phyloP scores from a whole-genome alignment of 2,888 invertebrate species.

The Coronaproctus castanopsis region DNA sequence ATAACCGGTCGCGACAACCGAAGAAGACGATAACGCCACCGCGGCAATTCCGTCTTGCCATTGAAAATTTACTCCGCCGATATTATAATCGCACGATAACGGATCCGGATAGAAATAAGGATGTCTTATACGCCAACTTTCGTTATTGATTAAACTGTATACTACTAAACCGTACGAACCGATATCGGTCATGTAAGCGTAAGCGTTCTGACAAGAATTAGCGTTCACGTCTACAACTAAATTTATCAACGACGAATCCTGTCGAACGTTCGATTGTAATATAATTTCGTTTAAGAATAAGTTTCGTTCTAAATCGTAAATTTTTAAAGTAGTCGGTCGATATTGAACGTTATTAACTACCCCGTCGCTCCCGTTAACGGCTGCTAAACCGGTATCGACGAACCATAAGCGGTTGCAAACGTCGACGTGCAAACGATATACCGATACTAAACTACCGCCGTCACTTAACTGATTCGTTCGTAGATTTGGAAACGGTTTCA shows the following conservation, averaged over 20 bases:
- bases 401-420: slow-evolving; percentile 58
- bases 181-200: slow-evolving; percentile 52
- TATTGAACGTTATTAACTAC: slow-evolving; percentile 37
- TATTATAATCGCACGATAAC: slow-evolving; percentile 46
- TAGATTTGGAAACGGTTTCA: background rate
- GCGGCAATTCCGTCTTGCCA: slow-evolving; percentile 71
- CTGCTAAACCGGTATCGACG: slow-evolving; percentile 56
- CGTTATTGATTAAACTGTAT: slow-evolving; percentile 48
- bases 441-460: slow-evolving; percentile 32
- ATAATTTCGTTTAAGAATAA: slow-evolving; percentile 33
- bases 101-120: slow-evolving; percentile 54
- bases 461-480: background rate
- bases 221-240: slow-evolving; percentile 50
- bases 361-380: too few species aligned
- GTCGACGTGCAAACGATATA: slow-evolving; percentile 53
- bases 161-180: slow-evolving; percentile 53
- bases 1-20: slow-evolving; percentile 28
- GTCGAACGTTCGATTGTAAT: slow-evolving; percentile 38
- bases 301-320: slow-evolving; percentile 57
- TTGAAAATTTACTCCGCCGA: slow-evolving; percentile 57
- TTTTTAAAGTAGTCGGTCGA: slow-evolving; percentile 38
- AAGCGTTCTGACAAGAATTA: slow-evolving; percentile 48
- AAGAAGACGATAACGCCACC: slow-evolving; percentile 46
- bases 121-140: slow-evolving; percentile 58
- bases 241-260: slow-evolving; percentile 60